These are phyloP conservation scores for Cromileptes altivelis DNA, from an alignment of 2,113 vertebrate genomes.

Conservation along the genomic window DNA sequence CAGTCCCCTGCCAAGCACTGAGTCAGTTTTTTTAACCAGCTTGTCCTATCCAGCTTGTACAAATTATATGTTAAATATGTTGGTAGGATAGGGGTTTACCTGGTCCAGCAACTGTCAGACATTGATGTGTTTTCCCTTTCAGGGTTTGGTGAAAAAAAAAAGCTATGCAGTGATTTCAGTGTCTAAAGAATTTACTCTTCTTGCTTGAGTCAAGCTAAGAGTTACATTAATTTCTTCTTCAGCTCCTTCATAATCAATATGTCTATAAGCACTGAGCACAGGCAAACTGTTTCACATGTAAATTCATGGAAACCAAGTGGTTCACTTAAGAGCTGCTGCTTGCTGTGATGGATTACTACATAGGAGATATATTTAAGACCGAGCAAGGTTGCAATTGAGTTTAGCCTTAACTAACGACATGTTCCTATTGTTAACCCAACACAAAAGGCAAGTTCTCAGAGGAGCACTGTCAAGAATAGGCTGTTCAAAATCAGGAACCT, in stretches of 20 bases:
- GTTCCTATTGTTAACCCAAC: constrained; percentile 76
- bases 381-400: constrained; percentile 69
- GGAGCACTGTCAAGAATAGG: constrained; percentile 60
- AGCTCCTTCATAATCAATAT: neutral
- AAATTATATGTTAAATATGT: too few relatives aligned
- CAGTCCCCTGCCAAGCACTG: too few relatives aligned
- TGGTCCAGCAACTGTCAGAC: too few relatives aligned
- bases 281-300: constrained; percentile 1
- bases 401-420: constrained; percentile 71
- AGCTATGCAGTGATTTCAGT: neutral
- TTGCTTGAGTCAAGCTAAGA: neutral
- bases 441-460: constrained; percentile 76
- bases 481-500: constrained; percentile 62
- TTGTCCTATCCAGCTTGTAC: too few relatives aligned
- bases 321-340: constrained; percentile 10
- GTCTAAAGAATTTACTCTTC: neutral
- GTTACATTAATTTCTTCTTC: neutral
- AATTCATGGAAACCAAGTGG: constrained; percentile 13
- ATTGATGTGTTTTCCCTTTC: too few relatives aligned
- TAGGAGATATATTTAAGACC: constrained; percentile 55
- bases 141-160: neutral
- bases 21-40: too few relatives aligned
- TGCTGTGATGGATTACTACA: constrained; percentile 51
- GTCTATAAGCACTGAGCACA: neutral
- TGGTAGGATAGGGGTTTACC: too few relatives aligned